phyloP scores from a whole-genome alignment of 2,113 vertebrate species.

The Ptilorrhoa leucosticta region DNA sequence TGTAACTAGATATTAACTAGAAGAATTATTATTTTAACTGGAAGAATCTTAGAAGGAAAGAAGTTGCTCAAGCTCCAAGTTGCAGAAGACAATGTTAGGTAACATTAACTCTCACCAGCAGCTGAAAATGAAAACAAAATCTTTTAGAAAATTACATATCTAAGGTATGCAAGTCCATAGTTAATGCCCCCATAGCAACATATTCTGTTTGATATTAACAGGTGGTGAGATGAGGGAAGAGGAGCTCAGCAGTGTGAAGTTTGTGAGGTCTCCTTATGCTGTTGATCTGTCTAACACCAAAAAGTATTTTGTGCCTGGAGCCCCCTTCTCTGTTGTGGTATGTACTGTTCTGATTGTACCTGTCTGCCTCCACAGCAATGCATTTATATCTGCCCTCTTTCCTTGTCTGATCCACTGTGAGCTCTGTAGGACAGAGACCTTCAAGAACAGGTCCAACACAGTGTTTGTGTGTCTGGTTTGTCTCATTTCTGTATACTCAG shows the following conservation, averaged over 20 bases:
- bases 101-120: rapidly evolving
- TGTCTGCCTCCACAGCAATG: background rate
- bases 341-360: background rate
- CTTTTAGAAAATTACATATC: background rate
- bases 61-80: background rate
- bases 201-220: background rate
- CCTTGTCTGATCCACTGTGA: background rate
- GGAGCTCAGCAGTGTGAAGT: slow-evolving; percentile 68
- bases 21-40: background rate
- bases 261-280: slow-evolving; percentile 67
- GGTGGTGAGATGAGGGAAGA: slow-evolving; percentile 73
- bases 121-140: background rate
- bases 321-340: slow-evolving; percentile 66
- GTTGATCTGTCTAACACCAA: slow-evolving; percentile 72
- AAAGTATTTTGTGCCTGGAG: slow-evolving; percentile 68
- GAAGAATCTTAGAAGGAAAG: background rate
- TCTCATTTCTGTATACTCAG: background rate
- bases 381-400: background rate
- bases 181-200: background rate
- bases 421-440: background rate
- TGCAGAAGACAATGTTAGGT: background rate
- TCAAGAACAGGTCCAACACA: background rate
- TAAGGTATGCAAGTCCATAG: background rate
- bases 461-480: background rate
- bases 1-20: background rate